These are phyloP conservation scores for Neocrepidodera transversa DNA, from an alignment of 2,888 invertebrate species.

Conservation along the genomic window DNA sequence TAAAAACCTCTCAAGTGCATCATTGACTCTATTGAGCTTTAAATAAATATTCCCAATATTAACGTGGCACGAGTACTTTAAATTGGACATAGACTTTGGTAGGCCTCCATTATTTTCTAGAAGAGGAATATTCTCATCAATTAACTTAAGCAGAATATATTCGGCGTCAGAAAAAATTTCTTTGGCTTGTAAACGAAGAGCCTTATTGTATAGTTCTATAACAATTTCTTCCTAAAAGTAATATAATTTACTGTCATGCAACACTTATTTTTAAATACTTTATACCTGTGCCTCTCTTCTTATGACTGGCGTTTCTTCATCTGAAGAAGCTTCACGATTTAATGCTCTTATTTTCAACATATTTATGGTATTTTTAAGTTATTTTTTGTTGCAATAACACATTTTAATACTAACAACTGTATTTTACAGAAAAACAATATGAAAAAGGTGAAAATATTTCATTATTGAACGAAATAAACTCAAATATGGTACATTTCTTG, in stretches of 20 bases:
- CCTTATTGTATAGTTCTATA: constrained; percentile 78
- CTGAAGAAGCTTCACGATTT: constrained; percentile 64
- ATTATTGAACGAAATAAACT: too few relatives aligned
- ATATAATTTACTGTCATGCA: too few relatives aligned
- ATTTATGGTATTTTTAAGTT: too few relatives aligned
- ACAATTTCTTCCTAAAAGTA: constrained; percentile 77
- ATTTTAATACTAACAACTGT: too few relatives aligned
- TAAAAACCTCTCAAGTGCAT: constrained; percentile 74
- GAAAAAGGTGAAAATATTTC: too few relatives aligned
- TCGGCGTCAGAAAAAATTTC: constrained; percentile 73
- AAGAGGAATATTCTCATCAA: constrained; percentile 65
- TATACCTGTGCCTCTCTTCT: constrained; percentile 68
- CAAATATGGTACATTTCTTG: too few relatives aligned
- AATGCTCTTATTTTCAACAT: constrained; percentile 66
- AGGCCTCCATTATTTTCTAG: constrained; percentile 64
- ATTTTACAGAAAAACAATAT: too few relatives aligned
- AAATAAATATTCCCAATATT: constrained; percentile 79
- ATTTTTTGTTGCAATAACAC: too few relatives aligned
- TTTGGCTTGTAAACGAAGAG: constrained; percentile 73
- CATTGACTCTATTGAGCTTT: constrained; percentile 65
- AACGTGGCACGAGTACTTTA: constrained; percentile 84
- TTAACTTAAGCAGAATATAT: constrained; percentile 70
- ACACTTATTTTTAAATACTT: too few relatives aligned
- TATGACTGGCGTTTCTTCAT: constrained; percentile 64
- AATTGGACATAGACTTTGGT: constrained; percentile 69